Percentiles rank a stretch among this genome's conserved stretches.
Evolutionary conservation across 2,888 invertebrate species (phyloP).

Genomic region (Tenthredo amoena): DNA sequence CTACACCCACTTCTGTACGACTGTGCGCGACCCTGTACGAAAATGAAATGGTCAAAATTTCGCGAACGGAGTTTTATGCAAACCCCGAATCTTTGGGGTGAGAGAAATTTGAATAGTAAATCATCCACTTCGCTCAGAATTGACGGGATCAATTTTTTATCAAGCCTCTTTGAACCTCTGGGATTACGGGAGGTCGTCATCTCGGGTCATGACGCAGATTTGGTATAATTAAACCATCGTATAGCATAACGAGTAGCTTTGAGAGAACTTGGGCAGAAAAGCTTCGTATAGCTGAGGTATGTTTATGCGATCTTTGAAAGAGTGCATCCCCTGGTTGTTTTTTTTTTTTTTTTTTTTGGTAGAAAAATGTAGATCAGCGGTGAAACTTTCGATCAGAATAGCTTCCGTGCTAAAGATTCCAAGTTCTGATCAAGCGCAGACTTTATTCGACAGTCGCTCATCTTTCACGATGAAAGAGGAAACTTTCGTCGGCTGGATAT

Average conservation of each 20-base stretch:
- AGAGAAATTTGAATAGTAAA: background rate
- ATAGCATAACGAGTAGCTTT: background rate
- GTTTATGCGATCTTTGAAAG: background rate
- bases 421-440: background rate
- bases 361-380: background rate
- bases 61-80: background rate
- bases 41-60: background rate
- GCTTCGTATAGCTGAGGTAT: background rate
- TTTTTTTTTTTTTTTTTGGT: background rate
- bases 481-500: constrained; percentile 38
- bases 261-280: background rate
- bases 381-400: background rate
- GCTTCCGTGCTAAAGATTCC: background rate
- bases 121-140: background rate
- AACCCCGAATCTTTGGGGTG: background rate
- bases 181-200: background rate
- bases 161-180: background rate
- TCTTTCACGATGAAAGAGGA: constrained; percentile 21
- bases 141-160: background rate
- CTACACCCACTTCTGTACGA: background rate
- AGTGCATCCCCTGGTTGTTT: background rate
- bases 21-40: background rate
- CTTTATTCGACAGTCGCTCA: constrained; percentile 31
- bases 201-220: background rate
- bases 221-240: background rate